A percentile compares a stretch with the other conserved stretches of the same genome.
These are phyloP conservation scores for Gorsachius magnificus DNA, from an alignment of 2,797 vertebrate genomes.

Conservation along the genomic window DNA sequence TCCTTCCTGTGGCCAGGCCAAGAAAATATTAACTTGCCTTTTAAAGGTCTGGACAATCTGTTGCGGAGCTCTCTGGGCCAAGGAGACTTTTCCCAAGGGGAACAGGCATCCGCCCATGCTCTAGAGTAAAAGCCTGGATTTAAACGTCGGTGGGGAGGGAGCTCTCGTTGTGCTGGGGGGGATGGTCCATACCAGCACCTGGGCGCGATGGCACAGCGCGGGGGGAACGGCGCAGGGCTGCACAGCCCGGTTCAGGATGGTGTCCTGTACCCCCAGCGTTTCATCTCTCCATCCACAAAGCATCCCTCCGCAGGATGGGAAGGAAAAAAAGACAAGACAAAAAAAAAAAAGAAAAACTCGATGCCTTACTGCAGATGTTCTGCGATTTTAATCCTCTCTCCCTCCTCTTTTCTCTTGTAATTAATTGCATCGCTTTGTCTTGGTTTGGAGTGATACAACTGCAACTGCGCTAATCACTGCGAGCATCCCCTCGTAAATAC, in stretches of 20 bases:
- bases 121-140: background rate
- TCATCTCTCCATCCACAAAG: background rate
- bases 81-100: background rate
- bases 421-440: slow-evolving; percentile 2
- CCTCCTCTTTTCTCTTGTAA: background rate
- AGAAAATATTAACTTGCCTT: background rate
- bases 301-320: background rate
- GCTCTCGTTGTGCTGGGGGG: background rate
- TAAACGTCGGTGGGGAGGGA: background rate
- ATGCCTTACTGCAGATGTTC: background rate
- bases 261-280: background rate
- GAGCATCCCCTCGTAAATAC: background rate
- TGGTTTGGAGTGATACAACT: background rate
- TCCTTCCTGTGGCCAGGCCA: background rate
- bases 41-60: background rate
- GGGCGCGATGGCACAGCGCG: fast-evolving
- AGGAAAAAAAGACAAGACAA: background rate
- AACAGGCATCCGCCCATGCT: background rate
- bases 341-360: background rate
- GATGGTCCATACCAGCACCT: background rate
- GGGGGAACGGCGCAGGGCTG: background rate
- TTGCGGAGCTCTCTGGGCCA: background rate
- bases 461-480: background rate
- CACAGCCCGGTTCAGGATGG: background rate
- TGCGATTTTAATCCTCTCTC: background rate